Base-by-base conservation (phyloP, 1,140 invertebrate species). In the Heterodera schachtii region DNA sequence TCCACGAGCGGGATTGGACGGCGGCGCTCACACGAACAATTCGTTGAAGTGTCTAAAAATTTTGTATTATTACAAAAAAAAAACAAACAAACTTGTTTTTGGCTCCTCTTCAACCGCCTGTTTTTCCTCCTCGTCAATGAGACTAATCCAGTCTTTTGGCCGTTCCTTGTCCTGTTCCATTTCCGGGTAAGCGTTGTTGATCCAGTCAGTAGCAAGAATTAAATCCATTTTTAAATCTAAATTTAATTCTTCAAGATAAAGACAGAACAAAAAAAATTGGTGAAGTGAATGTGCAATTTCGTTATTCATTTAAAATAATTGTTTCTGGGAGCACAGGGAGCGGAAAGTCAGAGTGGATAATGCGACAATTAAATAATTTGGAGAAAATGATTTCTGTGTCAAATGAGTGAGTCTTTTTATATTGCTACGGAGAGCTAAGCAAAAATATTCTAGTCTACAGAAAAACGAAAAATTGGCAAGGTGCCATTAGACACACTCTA, bases 341-440 rank as follows among this genome's bases (percentile, higher is more conserved):
- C n/a, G 80, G 80, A 7, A 81, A 81, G 82, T 82, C 80, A 19
- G 41, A 81, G 44, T 81, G 80, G 80, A 80, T 81, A 3, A 4
- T 52, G 31, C 9, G 43, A 9, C 82, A 82, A 52, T 82, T 81
- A 11, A 31, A 9, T 7, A 46, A 81, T 75, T 3, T 41, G 16
- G 13, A 84, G 9, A 11, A 11, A 2, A 19, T 6, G 9, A 60
- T 81, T 21, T 21, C 67, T n/a, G 82, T 46, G 21, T n/a, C 70
- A 8, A 80, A 60, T 16, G 13, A 3, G 57, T 41, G 76, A 47
- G 66, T 82, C 16, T 43, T 82, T n/a, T 43, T 82, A 19, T 82
- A 82, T 73, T 49, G 78, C 46, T 82, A 84, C 9, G 81, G 81
- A 13, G 81, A 82, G 66, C 41, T 82, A 43, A 82, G 84, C 41